Conservation (phyloP, 2,113 vertebrate species). For the Leucosticte australis region DNA sequence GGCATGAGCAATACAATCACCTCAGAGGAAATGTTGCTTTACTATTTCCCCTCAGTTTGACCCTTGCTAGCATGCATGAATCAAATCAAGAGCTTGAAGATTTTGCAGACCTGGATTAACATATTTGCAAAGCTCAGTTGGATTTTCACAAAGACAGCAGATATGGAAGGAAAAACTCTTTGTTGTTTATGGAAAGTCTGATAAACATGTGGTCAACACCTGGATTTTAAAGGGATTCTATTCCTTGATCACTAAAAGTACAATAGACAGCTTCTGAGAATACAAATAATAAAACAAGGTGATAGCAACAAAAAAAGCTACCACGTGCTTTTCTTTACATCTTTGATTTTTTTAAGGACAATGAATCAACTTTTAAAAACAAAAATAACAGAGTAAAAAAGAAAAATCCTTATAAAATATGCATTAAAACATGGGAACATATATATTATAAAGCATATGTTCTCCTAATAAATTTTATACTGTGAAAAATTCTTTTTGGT, state of each 20-base stretch:
- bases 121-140: constrained; percentile 54
- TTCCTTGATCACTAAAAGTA: constrained; percentile 69
- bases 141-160: constrained; percentile 49
- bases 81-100: constrained; percentile 58
- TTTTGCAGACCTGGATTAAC: constrained; percentile 62
- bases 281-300: constrained; percentile 68
- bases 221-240: constrained; percentile 64
- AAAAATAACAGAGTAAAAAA: constrained; percentile 52
- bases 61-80: constrained; percentile 33
- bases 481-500: background rate
- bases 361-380: constrained; percentile 36
- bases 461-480: constrained; percentile 8
- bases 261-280: constrained; percentile 60
- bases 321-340: constrained; percentile 60
- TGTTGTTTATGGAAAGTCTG: constrained; percentile 51
- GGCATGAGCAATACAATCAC: background rate
- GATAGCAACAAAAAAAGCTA: constrained; percentile 50
- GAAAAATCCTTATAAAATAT: constrained; percentile 55
- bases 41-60: constrained; percentile 52
- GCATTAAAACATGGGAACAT: constrained; percentile 34
- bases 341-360: constrained; percentile 44
- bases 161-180: constrained; percentile 53
- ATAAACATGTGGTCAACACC: constrained; percentile 74
- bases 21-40: constrained; percentile 21
- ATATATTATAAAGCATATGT: background rate